Percentiles rank a stretch among this genome's conserved stretches.
Evolutionary conservation across 92 coral and sea anemone genomes (phyloP).

Genomic region (Epizoanthus scotinus): DNA sequence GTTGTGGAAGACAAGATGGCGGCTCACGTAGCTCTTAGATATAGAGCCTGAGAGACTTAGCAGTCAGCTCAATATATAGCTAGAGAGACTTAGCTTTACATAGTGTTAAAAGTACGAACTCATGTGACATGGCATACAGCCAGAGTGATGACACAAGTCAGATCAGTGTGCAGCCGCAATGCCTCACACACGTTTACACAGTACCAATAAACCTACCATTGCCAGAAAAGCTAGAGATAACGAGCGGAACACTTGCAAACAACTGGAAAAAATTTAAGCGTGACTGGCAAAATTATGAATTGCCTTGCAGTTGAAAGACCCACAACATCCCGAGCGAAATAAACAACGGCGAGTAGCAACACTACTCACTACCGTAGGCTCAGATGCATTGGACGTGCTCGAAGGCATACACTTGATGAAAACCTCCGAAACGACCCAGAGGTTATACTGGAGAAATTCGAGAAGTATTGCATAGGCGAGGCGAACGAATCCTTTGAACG

Average conservation of each 20-base stretch:
- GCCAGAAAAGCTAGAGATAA: slow-evolving; percentile 27
- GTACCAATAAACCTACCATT: slow-evolving; percentile 24
- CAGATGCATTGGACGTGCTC: slow-evolving; percentile 66
- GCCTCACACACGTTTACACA: neutral
- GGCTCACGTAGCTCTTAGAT: neutral
- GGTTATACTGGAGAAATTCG: slow-evolving; percentile 56
- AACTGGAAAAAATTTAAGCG: slow-evolving; percentile 43
- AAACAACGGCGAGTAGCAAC: slow-evolving; percentile 56
- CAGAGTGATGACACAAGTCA: neutral
- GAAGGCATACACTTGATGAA: slow-evolving; percentile 60
- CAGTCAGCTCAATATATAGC: too few species aligned
- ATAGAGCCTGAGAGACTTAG: too few species aligned
- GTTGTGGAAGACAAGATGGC: too few species aligned
- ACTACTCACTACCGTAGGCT: slow-evolving; percentile 55
- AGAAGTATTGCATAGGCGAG: slow-evolving; percentile 68
- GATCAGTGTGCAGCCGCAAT: too few species aligned
- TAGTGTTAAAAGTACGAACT: neutral
- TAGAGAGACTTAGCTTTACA: too few species aligned
- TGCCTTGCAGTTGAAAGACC: slow-evolving; percentile 34
- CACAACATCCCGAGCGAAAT: slow-evolving; percentile 23
- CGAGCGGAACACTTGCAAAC: slow-evolving; percentile 16
- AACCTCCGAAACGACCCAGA: slow-evolving; percentile 57
- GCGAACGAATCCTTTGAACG: slow-evolving; percentile 71
- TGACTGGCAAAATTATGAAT: slow-evolving; percentile 54
- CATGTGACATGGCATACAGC: slow-evolving; percentile 2